These are phyloP conservation scores for Busseola fusca DNA, from an alignment of 2,888 invertebrate species.

Conservation along the genomic window DNA sequence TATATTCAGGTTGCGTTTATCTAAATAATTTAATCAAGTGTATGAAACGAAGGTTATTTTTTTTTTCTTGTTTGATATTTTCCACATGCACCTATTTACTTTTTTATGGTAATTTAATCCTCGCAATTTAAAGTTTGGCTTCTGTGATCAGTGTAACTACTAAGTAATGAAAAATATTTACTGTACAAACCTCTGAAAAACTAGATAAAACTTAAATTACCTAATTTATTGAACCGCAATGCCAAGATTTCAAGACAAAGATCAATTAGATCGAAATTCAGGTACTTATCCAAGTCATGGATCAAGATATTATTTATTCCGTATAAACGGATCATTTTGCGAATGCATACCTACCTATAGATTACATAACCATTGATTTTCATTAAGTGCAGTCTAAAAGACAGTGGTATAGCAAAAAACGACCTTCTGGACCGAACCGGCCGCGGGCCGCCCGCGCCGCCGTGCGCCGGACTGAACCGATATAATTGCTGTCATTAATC, in stretches of 20 bases:
- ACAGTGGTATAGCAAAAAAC: constrained; percentile 54
- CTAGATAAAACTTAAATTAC: not conserved
- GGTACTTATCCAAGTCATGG: constrained; percentile 14
- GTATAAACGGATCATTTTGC: constrained; percentile 48
- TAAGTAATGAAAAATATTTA: not conserved
- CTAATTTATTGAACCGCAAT: not conserved
- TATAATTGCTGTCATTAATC: constrained; percentile 83
- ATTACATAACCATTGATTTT: constrained; percentile 57
- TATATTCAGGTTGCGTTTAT: constrained; percentile 20
- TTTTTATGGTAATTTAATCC: not conserved
- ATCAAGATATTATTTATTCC: constrained; percentile 36
- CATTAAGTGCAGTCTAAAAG: constrained; percentile 52
- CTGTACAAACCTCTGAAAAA: not conserved
- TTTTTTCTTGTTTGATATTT: not conserved
- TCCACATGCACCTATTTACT: not conserved
- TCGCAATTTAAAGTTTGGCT: not conserved
- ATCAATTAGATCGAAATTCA: not conserved
- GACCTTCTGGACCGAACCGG: constrained; percentile 48
- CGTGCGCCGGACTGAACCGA: constrained; percentile 69
- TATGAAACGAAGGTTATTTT: not conserved
- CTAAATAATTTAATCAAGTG: constrained; percentile 10
- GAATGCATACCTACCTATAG: constrained; percentile 27
- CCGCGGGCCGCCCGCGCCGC: constrained; percentile 51
- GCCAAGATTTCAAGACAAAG: not conserved
- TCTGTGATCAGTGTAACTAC: too few relatives aligned